Conservation (phyloP, 2,797 vertebrate genomes). For the Todus mexicanus region DNA sequence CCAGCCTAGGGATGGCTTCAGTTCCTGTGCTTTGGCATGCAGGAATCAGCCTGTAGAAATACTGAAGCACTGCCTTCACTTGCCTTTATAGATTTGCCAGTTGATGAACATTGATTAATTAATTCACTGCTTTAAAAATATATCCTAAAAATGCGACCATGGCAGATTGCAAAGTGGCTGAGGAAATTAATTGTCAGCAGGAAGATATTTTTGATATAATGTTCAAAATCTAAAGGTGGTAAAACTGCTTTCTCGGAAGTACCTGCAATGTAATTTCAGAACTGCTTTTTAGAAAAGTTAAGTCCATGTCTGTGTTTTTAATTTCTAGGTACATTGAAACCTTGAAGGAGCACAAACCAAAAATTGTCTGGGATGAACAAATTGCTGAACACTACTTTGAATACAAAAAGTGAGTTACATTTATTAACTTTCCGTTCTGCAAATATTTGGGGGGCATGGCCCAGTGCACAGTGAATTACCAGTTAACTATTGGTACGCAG, state of each 20-base stretch:
- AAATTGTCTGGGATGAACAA: constrained; percentile 88
- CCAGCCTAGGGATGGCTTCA: neutral
- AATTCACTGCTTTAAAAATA: neutral
- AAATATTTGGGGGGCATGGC: neutral
- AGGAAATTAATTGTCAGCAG: neutral
- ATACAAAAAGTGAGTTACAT: constrained; percentile 86
- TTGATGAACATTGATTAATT: neutral
- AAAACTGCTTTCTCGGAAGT: neutral
- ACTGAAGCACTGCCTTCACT: neutral
- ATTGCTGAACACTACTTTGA: constrained; percentile 89
- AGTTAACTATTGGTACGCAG: neutral
- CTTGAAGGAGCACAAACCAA: constrained; percentile 88
- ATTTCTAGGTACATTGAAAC: constrained; percentile 88
- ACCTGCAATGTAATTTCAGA: neutral
- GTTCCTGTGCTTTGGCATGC: neutral
- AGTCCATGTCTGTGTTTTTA: neutral
- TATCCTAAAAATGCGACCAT: neutral
- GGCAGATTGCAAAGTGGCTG: neutral
- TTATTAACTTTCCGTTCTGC: neutral
- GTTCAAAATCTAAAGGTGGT: neutral
- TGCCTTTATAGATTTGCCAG: neutral
- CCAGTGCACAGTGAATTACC: neutral
- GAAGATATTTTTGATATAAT: neutral
- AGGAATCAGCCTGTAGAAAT: neutral
- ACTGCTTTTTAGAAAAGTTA: neutral